phyloP scores from a whole-genome alignment of 2,113 vertebrate species.

The Silurus meridionalis region DNA sequence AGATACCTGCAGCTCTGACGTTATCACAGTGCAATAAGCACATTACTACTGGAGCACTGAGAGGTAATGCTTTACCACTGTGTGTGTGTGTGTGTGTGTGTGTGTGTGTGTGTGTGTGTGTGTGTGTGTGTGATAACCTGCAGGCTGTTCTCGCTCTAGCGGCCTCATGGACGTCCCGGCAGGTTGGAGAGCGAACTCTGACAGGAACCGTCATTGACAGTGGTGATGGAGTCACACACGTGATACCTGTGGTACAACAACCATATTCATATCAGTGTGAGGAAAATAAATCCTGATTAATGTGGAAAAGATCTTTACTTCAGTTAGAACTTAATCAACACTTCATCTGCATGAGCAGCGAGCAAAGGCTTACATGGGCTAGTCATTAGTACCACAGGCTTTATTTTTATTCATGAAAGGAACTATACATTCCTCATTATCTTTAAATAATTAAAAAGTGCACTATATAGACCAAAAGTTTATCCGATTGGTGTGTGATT shows the following conservation, averaged over 20 bases:
- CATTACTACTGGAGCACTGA: too few species aligned
- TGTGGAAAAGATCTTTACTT: not conserved
- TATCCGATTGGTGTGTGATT: too few species aligned
- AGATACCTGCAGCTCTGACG: too few species aligned
- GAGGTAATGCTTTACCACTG: too few species aligned
- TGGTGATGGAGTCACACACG: slow-evolving; percentile 86
- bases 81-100: not conserved
- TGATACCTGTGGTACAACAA: slow-evolving; percentile 83
- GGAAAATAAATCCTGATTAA: not conserved
- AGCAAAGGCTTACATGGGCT: not conserved
- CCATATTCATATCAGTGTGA: not conserved
- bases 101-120: not conserved
- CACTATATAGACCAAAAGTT: too few species aligned
- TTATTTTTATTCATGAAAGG: not conserved
- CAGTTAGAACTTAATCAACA: not conserved
- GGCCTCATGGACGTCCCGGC: slow-evolving; percentile 85
- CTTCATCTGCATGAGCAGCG: not conserved
- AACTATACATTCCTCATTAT: not conserved
- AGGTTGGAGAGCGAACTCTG: slow-evolving; percentile 82
- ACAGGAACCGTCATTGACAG: slow-evolving; percentile 85
- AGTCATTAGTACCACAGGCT: not conserved
- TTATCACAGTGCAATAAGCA: too few species aligned
- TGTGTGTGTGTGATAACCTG: slow-evolving; percentile 17
- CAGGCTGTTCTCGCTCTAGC: slow-evolving; percentile 85
- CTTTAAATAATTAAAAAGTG: not conserved